Base-by-base conservation (phyloP, 2,888 invertebrate species). In the Netelia fuscicornis region DNA sequence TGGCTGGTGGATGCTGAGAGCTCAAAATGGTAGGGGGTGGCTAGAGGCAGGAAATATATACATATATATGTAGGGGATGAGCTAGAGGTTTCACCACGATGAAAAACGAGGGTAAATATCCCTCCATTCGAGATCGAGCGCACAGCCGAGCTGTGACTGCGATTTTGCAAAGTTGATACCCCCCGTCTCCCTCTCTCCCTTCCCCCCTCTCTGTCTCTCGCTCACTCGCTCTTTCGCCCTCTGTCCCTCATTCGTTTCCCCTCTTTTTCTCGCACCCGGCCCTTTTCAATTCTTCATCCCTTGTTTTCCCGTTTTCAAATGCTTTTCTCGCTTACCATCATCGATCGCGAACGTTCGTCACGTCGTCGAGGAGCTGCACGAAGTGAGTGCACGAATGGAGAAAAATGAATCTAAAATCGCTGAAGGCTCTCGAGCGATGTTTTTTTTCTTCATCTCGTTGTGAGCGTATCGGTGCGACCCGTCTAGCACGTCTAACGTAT, bases 21-120 rank as follows among this genome's bases (percentile, higher is more conserved):
- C 37, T 37, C 37, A 37, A 37, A 37, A 37, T 37, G 37, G 37
- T 37, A 37, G 37, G 37, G 37, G 37, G 37, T 37, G 37, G 30
- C 2, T 30, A 30, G 30, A 30, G 30, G 48, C 44, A 68, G 68
- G 56, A 42, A 65, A 37, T 48, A 70, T 37, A 30, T 23, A 13
- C 13, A 58, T 48, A 58, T 48, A 44, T 44, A 42, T 71, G 25
- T 23, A 52, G 62, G 64, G 56, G 71, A 64, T 42, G 72, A 78
- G 70, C 74, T 48, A 68, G 77, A 83, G 77, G 68, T 83, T 65
- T 70, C 74, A 70, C 80, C 76, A 65, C 71, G 71, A 71, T 79
- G 79, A 79, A 79, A 79, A 79, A 71, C 79, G 79, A 79, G 71
- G 79, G 79, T 79, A 79, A 79, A 80, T 80, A 76, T 76, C 56